These are phyloP conservation scores for Macquaria ambigua DNA, from an alignment of 2,113 vertebrate species.

Conservation along the genomic window DNA sequence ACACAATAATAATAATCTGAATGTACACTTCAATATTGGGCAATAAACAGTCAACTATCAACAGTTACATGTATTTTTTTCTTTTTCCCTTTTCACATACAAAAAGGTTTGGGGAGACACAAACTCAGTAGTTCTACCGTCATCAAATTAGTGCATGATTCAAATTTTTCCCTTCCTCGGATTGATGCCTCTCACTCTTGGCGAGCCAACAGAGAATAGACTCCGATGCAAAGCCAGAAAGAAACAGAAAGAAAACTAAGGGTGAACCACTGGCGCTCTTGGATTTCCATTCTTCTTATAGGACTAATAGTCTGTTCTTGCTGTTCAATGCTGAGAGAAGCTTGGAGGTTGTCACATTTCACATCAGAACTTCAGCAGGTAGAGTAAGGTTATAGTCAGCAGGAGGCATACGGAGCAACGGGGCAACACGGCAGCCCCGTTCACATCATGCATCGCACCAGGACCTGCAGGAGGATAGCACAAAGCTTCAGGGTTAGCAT, in stretches of 20 bases:
- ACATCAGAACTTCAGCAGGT: conserved; percentile 95
- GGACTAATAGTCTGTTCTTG: conserved; percentile 87
- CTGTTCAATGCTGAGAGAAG: conserved; percentile 79
- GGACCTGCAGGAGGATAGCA: conserved; percentile 84
- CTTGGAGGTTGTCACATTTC: conserved; percentile 77
- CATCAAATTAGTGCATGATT: conserved; percentile 80
- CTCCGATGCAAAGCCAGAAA: conserved; percentile 70
- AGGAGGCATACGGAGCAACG: conserved; percentile 87
- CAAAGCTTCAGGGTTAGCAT: background rate
- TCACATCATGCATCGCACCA: conserved; percentile 92
- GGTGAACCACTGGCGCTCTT: conserved; percentile 66
- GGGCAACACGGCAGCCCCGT: conserved; percentile 84
- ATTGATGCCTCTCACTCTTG: conserved; percentile 62
- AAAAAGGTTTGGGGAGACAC: conserved; percentile 79
- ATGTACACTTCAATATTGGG: conserved; percentile 86
- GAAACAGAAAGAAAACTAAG: conserved; percentile 60
- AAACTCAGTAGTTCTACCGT: conserved; percentile 76
- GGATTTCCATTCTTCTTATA: conserved; percentile 79
- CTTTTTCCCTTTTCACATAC: conserved; percentile 82
- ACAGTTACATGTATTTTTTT: conserved; percentile 82
- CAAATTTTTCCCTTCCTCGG: conserved; percentile 60
- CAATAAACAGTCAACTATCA: conserved; percentile 87
- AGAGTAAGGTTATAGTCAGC: conserved; percentile 86
- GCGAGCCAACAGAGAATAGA: conserved; percentile 67
- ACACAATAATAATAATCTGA: conserved; percentile 83